Evolutionary conservation across 2,888 invertebrate genomes (phyloP), one percentile per base, ranked within the genome.

Genomic region (Aleiodes alternator): DNA sequence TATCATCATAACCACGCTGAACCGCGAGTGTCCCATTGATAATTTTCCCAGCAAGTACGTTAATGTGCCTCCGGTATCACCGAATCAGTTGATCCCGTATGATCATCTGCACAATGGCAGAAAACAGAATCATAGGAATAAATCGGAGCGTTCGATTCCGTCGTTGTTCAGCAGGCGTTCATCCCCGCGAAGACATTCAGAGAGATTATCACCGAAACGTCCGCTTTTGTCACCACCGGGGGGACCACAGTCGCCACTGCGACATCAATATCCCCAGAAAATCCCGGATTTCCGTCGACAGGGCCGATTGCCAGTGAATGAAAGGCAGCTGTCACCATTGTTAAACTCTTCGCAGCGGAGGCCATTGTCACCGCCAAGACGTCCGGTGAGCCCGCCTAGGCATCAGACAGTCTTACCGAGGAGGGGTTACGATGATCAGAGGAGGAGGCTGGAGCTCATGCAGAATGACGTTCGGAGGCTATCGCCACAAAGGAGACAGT

Each of bases 1-100:
- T 48, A 85, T 88, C 61, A 57, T 86, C 6, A 84, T 88, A 5
- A 87, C 86, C 0, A 80, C 85, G 4, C 38, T 83, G 12, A 88
- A 87, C 75, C 79, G 80, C 9, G 71, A 23, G 73, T 50, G 53
- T 73, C 61, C 68, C 75, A 56, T 76, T 76, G 51, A 55, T 73
- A 29, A 43, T 70, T 31, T 43, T 0, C n/a, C 8, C 73, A 23
- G 76, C 72, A 55, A 50, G 61, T n/a, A 59, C 50, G 3, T 69
- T 64, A 59, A 61, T 73, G 69, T 76, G 57, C 76, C 76, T 8
- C 82, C 83, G 4, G 23, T 81, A 2, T 83, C 83, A 48, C 82
- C 84, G 7, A 80, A 82, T 53, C 73, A 72, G 9, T n/a, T 80
- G 4, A 69, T 81, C 72, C 82, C 86, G 14, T 50, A 50, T 64